Percentiles rank a stretch among this genome's conserved stretches.
These are phyloP conservation scores for Beroe forskalii DNA, from an alignment of 37 sponge, comb jelly and placozoan genomes.

Conservation along the genomic window DNA sequence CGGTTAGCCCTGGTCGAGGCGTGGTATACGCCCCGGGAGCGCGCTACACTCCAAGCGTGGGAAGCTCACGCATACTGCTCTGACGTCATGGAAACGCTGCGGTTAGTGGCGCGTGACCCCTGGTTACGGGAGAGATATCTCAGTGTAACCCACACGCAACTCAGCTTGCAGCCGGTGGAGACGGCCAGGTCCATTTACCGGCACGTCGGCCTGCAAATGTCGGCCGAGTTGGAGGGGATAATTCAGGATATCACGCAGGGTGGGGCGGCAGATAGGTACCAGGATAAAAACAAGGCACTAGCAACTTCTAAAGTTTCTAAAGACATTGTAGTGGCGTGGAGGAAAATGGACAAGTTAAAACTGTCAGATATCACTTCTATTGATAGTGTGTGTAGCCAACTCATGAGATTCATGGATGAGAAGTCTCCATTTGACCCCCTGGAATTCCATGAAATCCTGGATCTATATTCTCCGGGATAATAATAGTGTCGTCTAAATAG, in stretches of 20 bases:
- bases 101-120: background rate
- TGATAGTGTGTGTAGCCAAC: background rate
- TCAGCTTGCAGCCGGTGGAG: background rate
- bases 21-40: background rate
- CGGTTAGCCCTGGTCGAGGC: background rate
- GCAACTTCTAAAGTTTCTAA: background rate
- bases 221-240: background rate
- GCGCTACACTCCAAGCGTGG: background rate
- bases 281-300: background rate
- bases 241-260: background rate
- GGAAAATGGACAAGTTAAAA: background rate
- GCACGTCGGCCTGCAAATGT: background rate
- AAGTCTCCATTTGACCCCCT: background rate
- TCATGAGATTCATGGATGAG: background rate
- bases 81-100: background rate
- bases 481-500: too few species aligned
- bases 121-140: slow-evolving; percentile 7
- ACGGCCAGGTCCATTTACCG: background rate
- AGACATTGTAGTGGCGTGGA: background rate
- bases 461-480: too few species aligned
- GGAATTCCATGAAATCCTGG: background rate
- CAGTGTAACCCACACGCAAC: background rate
- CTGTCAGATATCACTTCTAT: background rate
- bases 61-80: background rate
- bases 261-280: background rate